A percentile compares a stretch with the other conserved stretches of the same genome.
These are phyloP conservation scores for Escarpia spicata DNA, from an alignment of 2,888 invertebrate genomes.

Conservation along the genomic window DNA sequence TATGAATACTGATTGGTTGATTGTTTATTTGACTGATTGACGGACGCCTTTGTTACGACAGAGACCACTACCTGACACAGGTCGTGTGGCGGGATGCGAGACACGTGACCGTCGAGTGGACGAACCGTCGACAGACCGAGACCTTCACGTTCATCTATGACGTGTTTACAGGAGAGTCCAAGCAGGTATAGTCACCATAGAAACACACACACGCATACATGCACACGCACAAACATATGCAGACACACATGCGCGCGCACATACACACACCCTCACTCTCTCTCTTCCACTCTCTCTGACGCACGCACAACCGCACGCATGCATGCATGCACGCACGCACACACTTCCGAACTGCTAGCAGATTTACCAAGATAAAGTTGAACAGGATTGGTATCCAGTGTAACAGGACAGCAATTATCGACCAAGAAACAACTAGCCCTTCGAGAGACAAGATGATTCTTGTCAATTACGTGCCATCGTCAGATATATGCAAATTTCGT, in stretches of 20 bases:
- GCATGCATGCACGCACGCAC: neutral
- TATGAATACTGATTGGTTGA: too few species aligned
- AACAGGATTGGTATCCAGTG: too few species aligned
- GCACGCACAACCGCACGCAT: neutral
- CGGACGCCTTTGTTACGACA: neutral
- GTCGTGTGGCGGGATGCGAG: neutral
- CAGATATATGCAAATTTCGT: too few species aligned
- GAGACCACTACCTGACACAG: neutral
- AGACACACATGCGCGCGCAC: neutral
- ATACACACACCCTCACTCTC: neutral
- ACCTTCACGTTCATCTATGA: neutral
- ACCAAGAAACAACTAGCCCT: too few species aligned
- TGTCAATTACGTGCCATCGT: neutral
- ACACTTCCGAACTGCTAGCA: neutral
- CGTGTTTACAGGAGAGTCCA: neutral
- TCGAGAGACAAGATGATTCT: too few species aligned
- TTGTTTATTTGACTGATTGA: too few species aligned
- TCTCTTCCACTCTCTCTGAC: neutral
- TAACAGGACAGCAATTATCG: too few species aligned
- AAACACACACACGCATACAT: neutral
- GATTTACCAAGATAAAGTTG: neutral
- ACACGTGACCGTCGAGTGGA: neutral
- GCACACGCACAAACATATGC: neutral
- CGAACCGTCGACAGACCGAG: neutral
- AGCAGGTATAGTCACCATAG: neutral